Percentiles rank a stretch among this genome's conserved stretches.
Conservation (phyloP, 2,113 vertebrate species). For the Pollimyrus isidori region DNA sequence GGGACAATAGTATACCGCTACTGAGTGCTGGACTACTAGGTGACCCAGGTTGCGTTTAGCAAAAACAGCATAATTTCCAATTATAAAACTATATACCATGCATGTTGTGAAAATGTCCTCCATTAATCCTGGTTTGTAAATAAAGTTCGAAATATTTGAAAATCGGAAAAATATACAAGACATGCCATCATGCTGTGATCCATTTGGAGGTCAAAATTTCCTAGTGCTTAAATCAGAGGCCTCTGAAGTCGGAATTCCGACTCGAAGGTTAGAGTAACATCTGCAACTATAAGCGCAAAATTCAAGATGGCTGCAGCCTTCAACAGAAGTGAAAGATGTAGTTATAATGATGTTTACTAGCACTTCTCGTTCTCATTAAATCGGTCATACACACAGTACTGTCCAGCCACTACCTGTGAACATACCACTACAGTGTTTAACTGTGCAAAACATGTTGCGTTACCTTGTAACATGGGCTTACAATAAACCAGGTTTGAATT, state of each 20-base stretch:
- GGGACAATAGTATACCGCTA: neutral
- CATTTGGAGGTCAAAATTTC: neutral
- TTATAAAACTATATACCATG: neutral
- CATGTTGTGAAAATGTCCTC: neutral
- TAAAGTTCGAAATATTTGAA: neutral
- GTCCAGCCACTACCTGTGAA: neutral
- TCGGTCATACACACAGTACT: neutral
- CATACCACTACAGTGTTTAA: neutral
- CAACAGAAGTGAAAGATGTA: neutral
- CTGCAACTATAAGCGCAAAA: neutral
- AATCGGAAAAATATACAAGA: neutral
- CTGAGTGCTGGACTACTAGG: neutral
- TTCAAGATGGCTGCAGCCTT: neutral
- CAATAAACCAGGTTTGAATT: neutral
- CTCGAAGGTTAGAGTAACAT: neutral
- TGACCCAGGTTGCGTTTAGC: neutral
- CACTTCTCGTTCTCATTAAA: neutral
- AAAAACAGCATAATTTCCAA: neutral
- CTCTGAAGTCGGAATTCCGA: neutral
- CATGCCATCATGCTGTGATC: neutral
- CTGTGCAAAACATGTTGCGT: neutral
- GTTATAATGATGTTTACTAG: neutral
- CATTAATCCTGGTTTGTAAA: neutral
- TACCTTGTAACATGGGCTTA: neutral
- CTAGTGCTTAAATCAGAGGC: neutral